Evolutionary conservation across 2,113 vertebrate genomes (phyloP).

Genomic region (Gymnocephalus cernua): DNA sequence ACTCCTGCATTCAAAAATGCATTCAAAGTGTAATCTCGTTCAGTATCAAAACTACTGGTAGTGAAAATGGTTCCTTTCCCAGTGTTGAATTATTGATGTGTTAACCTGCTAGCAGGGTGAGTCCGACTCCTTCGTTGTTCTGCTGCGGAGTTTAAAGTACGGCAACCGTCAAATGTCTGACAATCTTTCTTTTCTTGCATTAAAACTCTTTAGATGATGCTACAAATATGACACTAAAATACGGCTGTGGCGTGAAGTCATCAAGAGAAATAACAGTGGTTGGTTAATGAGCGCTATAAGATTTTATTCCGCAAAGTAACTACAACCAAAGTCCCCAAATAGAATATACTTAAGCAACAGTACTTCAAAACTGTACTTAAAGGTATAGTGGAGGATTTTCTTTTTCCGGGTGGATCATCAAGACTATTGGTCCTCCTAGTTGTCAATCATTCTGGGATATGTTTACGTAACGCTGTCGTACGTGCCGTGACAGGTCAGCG

Average conservation of each 20-base stretch:
- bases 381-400: too few species aligned
- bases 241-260: not conserved
- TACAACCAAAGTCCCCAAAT: not conserved
- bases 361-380: not conserved
- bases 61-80: conserved; percentile 50
- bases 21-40: not conserved
- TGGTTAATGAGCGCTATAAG: not conserved
- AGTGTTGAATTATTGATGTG: conserved; percentile 63
- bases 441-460: too few species aligned
- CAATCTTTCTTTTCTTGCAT: not conserved
- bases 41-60: not conserved
- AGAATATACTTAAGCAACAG: not conserved
- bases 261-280: not conserved
- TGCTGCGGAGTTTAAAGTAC: conserved; percentile 2
- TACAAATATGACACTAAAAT: not conserved
- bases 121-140: not conserved
- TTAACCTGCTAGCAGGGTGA: conserved; percentile 54
- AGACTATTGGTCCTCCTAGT: too few species aligned
- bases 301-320: not conserved
- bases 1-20: not conserved
- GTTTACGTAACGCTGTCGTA: too few species aligned
- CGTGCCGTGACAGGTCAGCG: too few species aligned
- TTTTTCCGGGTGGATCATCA: too few species aligned
- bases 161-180: not conserved
- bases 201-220: not conserved